Conservation (phyloP, 2,888 invertebrate species). For the Cancer borealis region DNA sequence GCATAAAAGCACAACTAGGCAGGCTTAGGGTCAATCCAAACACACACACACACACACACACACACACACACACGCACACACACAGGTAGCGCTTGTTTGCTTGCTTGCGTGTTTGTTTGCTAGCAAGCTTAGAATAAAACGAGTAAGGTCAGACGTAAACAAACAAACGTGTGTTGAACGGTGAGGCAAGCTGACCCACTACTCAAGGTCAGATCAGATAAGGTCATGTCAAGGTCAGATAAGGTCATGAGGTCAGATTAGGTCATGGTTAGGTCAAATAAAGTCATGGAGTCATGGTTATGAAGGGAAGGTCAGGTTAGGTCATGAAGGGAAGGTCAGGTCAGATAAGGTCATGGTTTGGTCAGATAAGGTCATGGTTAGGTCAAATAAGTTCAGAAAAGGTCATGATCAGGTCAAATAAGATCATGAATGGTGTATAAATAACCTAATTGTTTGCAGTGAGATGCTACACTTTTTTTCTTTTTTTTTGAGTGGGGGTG, state of each 20-base stretch:
- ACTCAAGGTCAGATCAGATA: background rate
- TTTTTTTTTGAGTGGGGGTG: no score
- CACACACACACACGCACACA: background rate
- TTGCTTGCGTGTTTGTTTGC: background rate
- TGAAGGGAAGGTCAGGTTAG: background rate
- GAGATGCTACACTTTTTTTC: background rate
- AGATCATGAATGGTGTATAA: background rate
- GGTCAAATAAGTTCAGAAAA: no score
- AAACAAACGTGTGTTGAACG: no score
- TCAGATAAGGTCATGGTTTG: no score
- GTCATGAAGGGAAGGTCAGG: background rate
- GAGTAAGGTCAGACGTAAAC: background rate
- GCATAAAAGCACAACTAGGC: slow-evolving; percentile 47
- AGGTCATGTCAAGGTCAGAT: no score
- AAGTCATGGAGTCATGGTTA: no score
- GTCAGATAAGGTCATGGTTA: no score
- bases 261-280: background rate
- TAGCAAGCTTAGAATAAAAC: background rate
- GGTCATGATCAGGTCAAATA: no score
- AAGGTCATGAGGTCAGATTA: no score
- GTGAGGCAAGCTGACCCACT: background rate
- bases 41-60: background rate
- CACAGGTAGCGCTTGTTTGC: slow-evolving; percentile 33
- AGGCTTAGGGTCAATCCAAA: background rate
- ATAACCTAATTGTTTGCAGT: background rate